phyloP scores from a whole-genome alignment of 2,888 invertebrate species.

The Drosophila siamana region DNA sequence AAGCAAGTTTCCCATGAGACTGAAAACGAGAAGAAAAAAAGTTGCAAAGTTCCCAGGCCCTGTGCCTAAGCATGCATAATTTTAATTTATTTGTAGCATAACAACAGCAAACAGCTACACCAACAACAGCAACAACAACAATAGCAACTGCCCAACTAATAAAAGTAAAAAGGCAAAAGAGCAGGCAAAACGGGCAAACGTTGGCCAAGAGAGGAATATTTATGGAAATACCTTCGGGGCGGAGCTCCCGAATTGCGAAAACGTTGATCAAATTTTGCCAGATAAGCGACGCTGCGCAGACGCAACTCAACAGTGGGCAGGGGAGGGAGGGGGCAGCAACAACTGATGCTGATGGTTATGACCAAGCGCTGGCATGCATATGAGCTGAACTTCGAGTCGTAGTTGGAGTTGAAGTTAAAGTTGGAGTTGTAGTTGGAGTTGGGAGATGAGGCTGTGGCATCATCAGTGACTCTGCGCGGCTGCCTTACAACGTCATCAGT shows the following conservation, averaged over 20 bases:
- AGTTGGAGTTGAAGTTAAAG: constrained; percentile 12
- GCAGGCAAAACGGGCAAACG: constrained; percentile 35
- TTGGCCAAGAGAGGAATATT: constrained; percentile 67
- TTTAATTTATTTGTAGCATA: constrained; percentile 80
- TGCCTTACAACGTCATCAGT: constrained; percentile 80
- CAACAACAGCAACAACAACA: constrained; percentile 45
- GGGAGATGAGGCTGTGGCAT: constrained; percentile 45
- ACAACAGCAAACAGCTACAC: constrained; percentile 36
- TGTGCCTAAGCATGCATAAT: constrained; percentile 79
- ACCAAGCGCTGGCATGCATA: constrained; percentile 58
- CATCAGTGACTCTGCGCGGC: constrained; percentile 47
- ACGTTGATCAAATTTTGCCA: constrained; percentile 82
- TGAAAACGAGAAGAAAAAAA: constrained; percentile 17
- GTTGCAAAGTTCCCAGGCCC: constrained; percentile 63
- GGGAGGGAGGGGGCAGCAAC: constrained; percentile 2
- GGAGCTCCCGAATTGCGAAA: constrained; percentile 85
- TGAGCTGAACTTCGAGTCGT: constrained; percentile 44
- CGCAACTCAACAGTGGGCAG: constrained; percentile 7
- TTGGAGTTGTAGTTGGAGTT: constrained; percentile 18
- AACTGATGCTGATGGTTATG: constrained; percentile 38
- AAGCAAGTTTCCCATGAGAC: constrained; percentile 48
- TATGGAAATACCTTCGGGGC: constrained; percentile 84
- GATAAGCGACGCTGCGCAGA: constrained; percentile 62
- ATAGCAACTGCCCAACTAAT: constrained; percentile 62
- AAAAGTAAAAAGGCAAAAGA: constrained; percentile 67